A percentile compares a stretch with the other conserved stretches of the same genome.
phyloP scores from a whole-genome alignment of 2,888 invertebrate genomes.

The Dynastes maya region DNA sequence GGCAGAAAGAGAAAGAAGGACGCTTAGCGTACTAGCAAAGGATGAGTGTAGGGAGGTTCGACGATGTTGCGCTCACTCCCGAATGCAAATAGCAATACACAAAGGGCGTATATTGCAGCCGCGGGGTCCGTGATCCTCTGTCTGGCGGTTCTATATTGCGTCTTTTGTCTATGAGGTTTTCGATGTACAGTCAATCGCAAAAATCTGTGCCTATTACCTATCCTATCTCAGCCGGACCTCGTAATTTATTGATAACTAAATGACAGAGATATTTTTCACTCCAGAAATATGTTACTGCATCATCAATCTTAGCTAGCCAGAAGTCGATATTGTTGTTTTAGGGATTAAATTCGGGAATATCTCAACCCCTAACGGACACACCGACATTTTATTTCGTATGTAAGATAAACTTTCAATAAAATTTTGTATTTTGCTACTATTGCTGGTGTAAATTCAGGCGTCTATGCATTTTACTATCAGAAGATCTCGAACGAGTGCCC shows the following conservation, averaged over 20 bases:
- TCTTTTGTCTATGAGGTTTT: constrained; percentile 48
- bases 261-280: neutral
- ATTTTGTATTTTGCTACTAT: neutral
- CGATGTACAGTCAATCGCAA: neutral
- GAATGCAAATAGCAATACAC: constrained; percentile 51
- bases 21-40: neutral
- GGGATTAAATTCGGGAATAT: neutral
- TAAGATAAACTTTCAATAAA: neutral
- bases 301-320: neutral
- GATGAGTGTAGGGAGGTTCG: neutral
- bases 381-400: neutral
- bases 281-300: neutral
- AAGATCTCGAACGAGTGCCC: neutral
- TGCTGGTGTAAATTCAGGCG: neutral
- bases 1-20: neutral
- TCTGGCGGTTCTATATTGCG: constrained; percentile 50
- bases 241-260: neutral
- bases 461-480: neutral
- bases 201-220: too few relatives aligned
- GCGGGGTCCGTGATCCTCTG: constrained; percentile 49
- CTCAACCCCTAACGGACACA: neutral
- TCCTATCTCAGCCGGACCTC: neutral
- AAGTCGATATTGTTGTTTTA: neutral
- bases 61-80: constrained; percentile 37
- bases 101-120: constrained; percentile 52